phyloP scores from a whole-genome alignment of 2,888 invertebrate genomes.

The Limnephilus lunatus region DNA sequence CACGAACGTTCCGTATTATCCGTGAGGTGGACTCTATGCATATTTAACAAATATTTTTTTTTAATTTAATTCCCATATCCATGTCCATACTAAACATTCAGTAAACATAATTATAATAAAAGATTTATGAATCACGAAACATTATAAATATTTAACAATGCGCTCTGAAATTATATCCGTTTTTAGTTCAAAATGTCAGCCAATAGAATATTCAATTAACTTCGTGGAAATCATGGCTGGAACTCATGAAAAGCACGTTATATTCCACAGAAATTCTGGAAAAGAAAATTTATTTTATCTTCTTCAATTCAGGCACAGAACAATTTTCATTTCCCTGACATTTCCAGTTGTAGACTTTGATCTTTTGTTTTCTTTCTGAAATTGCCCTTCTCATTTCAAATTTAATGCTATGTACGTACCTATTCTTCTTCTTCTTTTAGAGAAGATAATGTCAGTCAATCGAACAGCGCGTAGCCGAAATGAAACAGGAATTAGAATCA shows the following conservation, averaged over 20 bases:
- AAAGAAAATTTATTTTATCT: background rate
- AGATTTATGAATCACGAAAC: background rate
- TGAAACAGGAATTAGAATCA: background rate
- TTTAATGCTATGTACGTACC: no score
- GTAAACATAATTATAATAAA: no score
- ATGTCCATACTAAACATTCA: no score
- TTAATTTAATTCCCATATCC: no score
- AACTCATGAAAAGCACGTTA: background rate
- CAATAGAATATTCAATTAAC: background rate
- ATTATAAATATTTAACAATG: background rate
- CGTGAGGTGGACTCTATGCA: no score
- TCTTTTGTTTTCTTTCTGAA: background rate
- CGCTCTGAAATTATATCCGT: background rate
- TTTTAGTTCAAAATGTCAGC: background rate
- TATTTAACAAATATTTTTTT: no score
- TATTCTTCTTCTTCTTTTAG: background rate
- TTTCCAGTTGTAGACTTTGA: background rate
- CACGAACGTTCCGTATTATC: no score
- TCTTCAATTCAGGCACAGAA: background rate
- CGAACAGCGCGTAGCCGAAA: background rate
- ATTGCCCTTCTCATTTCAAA: background rate
- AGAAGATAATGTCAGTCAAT: background rate
- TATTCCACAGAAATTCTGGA: background rate
- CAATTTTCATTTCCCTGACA: background rate
- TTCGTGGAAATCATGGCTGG: background rate